Evolutionary conservation across 2,888 invertebrate species (phyloP).

Genomic region (Panzeria rudis): DNA sequence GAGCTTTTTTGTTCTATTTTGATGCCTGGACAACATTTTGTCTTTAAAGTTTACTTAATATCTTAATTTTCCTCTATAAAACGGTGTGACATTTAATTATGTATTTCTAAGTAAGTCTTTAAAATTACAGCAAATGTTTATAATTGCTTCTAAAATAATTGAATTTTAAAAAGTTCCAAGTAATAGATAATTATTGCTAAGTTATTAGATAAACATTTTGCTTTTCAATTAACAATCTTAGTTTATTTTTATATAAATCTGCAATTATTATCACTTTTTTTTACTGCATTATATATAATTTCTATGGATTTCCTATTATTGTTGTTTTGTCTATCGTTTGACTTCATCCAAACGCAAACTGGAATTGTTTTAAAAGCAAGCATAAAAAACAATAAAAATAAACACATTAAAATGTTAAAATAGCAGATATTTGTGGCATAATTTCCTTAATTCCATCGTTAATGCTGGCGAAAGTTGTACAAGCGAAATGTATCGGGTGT

Average conservation of each 20-base stretch:
- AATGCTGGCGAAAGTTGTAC: slow-evolving; percentile 55
- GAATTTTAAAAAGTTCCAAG: slow-evolving; percentile 36
- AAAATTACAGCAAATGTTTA: not conserved
- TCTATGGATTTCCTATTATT: slow-evolving; percentile 26
- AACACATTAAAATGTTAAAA: slow-evolving; percentile 27
- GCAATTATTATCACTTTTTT: not conserved
- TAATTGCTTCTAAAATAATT: not conserved
- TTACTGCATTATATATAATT: slow-evolving; percentile 15
- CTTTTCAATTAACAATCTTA: not conserved
- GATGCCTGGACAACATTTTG: too few species aligned
- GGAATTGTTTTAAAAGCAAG: not conserved
- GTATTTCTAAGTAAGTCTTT: not conserved
- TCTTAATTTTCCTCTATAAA: too few species aligned
- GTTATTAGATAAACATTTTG: slow-evolving; percentile 10
- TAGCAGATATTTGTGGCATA: slow-evolving; percentile 55
- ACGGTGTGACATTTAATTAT: not conserved
- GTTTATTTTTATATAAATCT: not conserved
- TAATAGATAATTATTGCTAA: not conserved
- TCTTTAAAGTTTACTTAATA: too few species aligned
- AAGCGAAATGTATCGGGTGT: slow-evolving; percentile 11
- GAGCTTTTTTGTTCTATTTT: too few species aligned
- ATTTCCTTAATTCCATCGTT: slow-evolving; percentile 56
- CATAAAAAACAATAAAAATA: slow-evolving; percentile 30
- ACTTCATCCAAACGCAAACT: slow-evolving; percentile 11
- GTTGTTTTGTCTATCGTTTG: not conserved